Evolutionary conservation across 2,113 vertebrate species (phyloP).

Genomic region (Malurus elegans): DNA sequence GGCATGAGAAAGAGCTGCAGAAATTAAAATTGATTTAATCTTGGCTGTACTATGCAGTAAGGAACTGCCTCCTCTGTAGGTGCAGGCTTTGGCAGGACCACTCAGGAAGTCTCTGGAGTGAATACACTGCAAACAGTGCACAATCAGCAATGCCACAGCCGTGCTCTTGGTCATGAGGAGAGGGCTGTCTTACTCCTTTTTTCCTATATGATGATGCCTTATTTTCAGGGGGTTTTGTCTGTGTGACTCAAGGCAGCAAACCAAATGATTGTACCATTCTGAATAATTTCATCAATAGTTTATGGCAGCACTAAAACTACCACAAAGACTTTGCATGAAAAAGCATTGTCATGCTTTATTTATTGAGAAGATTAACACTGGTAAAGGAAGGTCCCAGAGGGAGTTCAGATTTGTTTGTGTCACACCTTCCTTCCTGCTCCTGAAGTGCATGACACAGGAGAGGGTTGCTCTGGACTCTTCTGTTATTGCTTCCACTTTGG

Average conservation of each 20-base stretch:
- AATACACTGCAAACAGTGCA: background rate
- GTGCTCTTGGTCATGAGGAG: background rate
- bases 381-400: background rate
- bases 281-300: background rate
- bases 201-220: background rate
- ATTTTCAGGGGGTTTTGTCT: background rate
- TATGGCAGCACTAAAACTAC: background rate
- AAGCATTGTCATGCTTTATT: background rate
- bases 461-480: background rate
- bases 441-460: fast-evolving
- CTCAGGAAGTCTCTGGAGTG: background rate
- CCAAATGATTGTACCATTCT: background rate
- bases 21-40: background rate
- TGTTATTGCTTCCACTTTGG: background rate
- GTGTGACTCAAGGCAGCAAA: background rate
- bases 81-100: background rate
- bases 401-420: background rate
- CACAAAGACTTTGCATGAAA: background rate
- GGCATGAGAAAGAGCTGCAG: background rate
- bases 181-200: background rate
- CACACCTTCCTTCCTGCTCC: background rate
- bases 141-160: background rate
- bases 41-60: background rate
- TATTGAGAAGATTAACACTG: background rate
- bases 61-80: background rate